Evolutionary conservation across 1,140 invertebrate genomes (phyloP).

Genomic region (Metopolophium dirhodum): DNA sequence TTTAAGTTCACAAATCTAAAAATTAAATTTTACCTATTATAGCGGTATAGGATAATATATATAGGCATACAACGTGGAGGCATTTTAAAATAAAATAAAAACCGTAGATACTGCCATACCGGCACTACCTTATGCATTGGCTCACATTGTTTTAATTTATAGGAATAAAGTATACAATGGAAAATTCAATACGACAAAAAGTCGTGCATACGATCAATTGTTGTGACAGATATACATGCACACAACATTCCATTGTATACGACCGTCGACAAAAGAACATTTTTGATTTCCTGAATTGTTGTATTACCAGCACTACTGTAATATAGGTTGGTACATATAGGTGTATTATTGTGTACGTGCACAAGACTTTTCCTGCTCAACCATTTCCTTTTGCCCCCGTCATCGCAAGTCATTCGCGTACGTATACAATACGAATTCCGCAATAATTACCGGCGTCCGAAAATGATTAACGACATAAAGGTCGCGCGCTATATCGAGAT

Average conservation of each 20-base stretch:
- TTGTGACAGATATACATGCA: no score
- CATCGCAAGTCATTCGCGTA: not conserved
- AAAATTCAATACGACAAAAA: not conserved
- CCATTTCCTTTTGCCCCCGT: not conserved
- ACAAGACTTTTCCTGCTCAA: not conserved
- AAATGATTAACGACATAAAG: constrained; percentile 51
- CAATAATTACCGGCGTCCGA: constrained; percentile 17
- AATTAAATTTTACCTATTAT: no score
- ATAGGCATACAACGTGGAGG: not conserved
- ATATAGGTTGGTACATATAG: not conserved
- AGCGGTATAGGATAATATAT: not conserved
- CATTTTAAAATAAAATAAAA: not conserved
- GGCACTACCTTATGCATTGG: not conserved
- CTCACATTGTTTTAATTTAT: not conserved
- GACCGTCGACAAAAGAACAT: not conserved
- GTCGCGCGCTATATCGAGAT: not conserved
- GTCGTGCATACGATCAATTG: not conserved
- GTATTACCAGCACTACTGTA: not conserved
- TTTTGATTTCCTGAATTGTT: not conserved
- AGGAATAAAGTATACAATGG: not conserved
- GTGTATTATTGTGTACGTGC: not conserved
- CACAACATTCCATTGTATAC: not conserved
- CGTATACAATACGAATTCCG: not conserved
- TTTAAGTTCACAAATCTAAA: not conserved
- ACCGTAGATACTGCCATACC: not conserved